Conservation (phyloP, 2,888 invertebrate genomes). For the Tyria jacobaeae region DNA sequence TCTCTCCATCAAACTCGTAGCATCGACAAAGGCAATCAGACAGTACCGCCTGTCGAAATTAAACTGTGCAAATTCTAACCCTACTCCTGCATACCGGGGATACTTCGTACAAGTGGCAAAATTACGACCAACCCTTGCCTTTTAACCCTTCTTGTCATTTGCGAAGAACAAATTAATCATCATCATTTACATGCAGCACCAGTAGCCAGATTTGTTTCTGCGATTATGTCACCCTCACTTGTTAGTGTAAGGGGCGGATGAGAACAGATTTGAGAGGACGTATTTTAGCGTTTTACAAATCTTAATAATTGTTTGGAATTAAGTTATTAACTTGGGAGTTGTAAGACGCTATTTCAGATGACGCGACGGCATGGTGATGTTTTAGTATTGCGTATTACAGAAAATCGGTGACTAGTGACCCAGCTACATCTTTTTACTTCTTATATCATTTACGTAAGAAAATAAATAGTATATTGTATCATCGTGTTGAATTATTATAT, state of each 20-base stretch:
- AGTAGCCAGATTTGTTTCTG: conserved; percentile 86
- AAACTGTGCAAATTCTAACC: conserved; percentile 71
- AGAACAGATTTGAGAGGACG: conserved; percentile 76
- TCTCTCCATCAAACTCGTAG: conserved; percentile 82
- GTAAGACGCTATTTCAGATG: conserved; percentile 5
- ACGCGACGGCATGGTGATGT: neutral
- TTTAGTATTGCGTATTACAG: neutral
- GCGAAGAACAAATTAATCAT: conserved; percentile 86
- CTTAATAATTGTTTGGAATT: conserved; percentile 62
- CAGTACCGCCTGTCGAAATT: conserved; percentile 74
- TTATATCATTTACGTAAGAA: neutral
- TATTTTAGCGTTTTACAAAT: conserved; percentile 73
- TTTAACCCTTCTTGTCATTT: conserved; percentile 86
- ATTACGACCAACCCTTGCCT: conserved; percentile 72
- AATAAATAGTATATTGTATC: neutral
- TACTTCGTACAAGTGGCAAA: conserved; percentile 77
- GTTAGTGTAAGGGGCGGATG: conserved; percentile 71
- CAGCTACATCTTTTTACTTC: neutral
- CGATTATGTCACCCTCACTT: conserved; percentile 85
- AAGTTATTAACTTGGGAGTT: conserved; percentile 38
- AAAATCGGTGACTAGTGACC: neutral
- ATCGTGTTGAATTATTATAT: neutral
- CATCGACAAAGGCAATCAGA: conserved; percentile 83
- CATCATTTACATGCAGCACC: conserved; percentile 86
- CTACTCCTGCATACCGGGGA: conserved; percentile 67